Evolutionary conservation across 2,888 invertebrate genomes (phyloP).

Genomic region (Drosophila recens): DNA sequence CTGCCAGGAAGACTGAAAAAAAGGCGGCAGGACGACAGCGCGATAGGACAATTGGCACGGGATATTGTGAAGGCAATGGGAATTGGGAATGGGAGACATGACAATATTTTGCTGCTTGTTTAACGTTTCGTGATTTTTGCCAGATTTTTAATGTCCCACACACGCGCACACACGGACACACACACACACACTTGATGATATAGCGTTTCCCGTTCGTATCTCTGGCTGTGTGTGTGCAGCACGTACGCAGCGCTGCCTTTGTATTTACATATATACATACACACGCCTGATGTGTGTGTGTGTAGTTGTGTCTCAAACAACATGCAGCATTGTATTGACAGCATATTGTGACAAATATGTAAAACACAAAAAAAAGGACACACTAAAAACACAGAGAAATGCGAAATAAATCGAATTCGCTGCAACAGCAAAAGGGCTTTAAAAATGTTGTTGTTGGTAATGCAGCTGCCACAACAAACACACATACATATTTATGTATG

Average conservation of each 20-base stretch:
- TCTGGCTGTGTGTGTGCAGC: slow-evolving; percentile 57
- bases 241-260: slow-evolving; percentile 51
- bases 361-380: slow-evolving; percentile 45
- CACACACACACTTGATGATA: slow-evolving; percentile 20
- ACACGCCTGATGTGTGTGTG: slow-evolving; percentile 25
- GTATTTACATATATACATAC: slow-evolving; percentile 18
- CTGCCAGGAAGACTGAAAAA: slow-evolving; percentile 4
- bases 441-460: slow-evolving; percentile 9
- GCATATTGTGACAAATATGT: slow-evolving; percentile 79
- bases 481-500: neutral
- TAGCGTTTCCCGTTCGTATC: slow-evolving; percentile 43
- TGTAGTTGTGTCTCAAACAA: slow-evolving; percentile 59
- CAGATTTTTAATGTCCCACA: slow-evolving; percentile 72
- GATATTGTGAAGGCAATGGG: neutral
- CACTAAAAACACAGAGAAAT: slow-evolving; percentile 37
- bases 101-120: slow-evolving; percentile 77
- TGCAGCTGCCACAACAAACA: slow-evolving; percentile 6
- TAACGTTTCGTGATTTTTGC: slow-evolving; percentile 80
- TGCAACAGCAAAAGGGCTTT: slow-evolving; percentile 37
- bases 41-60: slow-evolving; percentile 30
- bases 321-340: slow-evolving; percentile 74
- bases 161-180: slow-evolving; percentile 8
- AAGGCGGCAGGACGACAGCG: slow-evolving; percentile 24
- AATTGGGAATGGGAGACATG: slow-evolving; percentile 60
- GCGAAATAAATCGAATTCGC: slow-evolving; percentile 55